Evolutionary conservation across 2,113 vertebrate species (phyloP).

Genomic region (Rhinichthys klamathensis): DNA sequence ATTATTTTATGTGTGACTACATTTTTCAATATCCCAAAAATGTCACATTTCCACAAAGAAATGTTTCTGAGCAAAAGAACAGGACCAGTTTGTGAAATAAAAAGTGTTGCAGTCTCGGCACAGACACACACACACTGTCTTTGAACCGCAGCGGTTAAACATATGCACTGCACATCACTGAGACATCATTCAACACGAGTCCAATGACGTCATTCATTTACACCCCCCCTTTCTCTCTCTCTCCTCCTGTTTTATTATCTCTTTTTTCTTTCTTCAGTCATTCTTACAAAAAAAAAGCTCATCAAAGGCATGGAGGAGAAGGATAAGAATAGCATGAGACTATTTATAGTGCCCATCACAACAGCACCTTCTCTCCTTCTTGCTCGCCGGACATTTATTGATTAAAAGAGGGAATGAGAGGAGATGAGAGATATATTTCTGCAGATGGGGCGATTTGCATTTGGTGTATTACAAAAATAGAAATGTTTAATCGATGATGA

Average conservation of each 20-base stretch:
- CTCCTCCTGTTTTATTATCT: neutral
- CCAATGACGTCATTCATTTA: slow-evolving; percentile 18
- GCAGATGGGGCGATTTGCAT: slow-evolving; percentile 35
- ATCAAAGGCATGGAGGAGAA: slow-evolving; percentile 47
- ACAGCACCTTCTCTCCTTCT: slow-evolving; percentile 16
- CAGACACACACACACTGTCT: neutral
- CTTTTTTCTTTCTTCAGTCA: slow-evolving; percentile 36
- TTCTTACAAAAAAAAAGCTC: slow-evolving; percentile 32
- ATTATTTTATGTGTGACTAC: neutral
- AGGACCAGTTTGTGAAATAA: neutral
- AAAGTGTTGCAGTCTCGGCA: neutral
- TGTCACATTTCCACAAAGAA: neutral
- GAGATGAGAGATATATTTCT: slow-evolving; percentile 38
- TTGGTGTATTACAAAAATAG: slow-evolving; percentile 43
- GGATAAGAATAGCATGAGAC: slow-evolving; percentile 54
- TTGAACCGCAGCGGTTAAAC: neutral
- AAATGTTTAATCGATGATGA: slow-evolving; percentile 45
- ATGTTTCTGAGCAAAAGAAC: neutral
- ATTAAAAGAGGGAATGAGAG: slow-evolving; percentile 26
- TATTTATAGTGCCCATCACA: slow-evolving; percentile 51
- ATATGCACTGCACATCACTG: slow-evolving; percentile 33
- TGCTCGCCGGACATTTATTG: slow-evolving; percentile 2
- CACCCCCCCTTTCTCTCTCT: neutral
- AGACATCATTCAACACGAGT: slow-evolving; percentile 34
- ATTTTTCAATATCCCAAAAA: neutral